A percentile compares a stretch with the other conserved stretches of the same genome.
Conservation (phyloP, 1,140 invertebrate genomes). For the Nautilus pompilius region DNA sequence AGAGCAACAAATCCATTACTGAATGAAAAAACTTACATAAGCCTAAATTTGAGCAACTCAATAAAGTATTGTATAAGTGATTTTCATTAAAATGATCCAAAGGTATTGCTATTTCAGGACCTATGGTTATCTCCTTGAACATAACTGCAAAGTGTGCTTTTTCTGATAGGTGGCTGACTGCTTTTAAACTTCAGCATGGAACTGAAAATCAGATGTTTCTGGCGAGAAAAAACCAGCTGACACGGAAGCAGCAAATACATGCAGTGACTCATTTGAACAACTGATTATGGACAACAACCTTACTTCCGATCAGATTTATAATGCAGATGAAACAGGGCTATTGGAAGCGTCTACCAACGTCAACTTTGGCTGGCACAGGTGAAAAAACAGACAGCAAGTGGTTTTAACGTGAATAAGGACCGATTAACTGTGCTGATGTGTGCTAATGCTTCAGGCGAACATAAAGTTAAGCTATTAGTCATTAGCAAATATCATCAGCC, state of each 20-base stretch:
- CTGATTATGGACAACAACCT: not conserved
- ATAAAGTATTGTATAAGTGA: not conserved
- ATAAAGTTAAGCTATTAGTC: not conserved
- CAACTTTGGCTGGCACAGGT: not conserved
- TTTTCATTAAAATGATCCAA: not conserved
- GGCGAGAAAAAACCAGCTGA: not conserved
- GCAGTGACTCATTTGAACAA: not conserved
- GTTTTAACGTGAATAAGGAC: not conserved
- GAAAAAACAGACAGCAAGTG: not conserved
- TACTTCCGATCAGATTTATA: not conserved
- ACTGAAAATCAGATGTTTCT: not conserved
- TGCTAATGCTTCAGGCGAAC: not conserved
- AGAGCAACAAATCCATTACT: not conserved
- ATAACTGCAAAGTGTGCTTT: not conserved
- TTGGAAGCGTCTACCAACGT: not conserved
- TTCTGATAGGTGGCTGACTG: not conserved
- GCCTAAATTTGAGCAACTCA: not conserved
- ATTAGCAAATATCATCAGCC: not conserved
- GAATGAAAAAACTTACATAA: not conserved
- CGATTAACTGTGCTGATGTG: not conserved
- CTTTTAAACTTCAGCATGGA: not conserved
- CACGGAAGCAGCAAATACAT: not conserved
- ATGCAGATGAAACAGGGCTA: not conserved
- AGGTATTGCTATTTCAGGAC: not conserved
- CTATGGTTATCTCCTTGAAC: not conserved